Base-by-base conservation (phyloP, 2,797 vertebrate species). In the Notolabrus celidotus region DNA sequence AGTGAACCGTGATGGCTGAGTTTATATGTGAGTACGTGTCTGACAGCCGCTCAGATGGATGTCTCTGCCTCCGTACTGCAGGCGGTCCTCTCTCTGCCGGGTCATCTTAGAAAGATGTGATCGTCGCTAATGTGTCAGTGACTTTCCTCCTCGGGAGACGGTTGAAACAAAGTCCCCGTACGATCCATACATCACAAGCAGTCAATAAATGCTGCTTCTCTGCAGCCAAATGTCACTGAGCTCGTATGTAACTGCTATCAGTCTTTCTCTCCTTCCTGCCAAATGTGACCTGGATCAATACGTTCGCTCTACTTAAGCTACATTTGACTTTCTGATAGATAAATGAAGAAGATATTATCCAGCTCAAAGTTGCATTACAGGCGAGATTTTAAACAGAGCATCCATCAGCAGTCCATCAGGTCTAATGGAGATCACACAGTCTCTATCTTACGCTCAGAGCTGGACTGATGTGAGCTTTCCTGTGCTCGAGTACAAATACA, bases 171-270 rank as follows among this genome's bases (percentile, higher is more conserved):
- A 84, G 81, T 59, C 71, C 77, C 45, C 0, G 0, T 11, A 41
- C 50, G 55, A 64, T 78, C 77, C 81, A 82, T 84, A 78, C 63
- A 87, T 89, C 79, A 83, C 39, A 63, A 60, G 49, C 33, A 49
- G 72, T 86, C 77, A 78, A 80, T 87, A 80, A 73, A 56, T 45
- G 49, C 66, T 29, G 38, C 72, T 68, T 43, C 71, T 51, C 68
- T 54, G 31, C 67, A 63, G 67, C 31, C 33, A 72, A 77, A 74
- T 79, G 77, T 45, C 74, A 62, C 67, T 22, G 71, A 74, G 66
- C 61, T 70, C 31, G n/a, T 60, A 49, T 65, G 43, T 16, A 60
- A 69, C 17, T 38, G 65, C 71, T 59, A 57, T 74, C 77, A 12
- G 20, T 80, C 64, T n/a, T 7, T 31, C 58, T 59, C 16, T 46